Percentiles rank a stretch among this genome's conserved stretches.
These are phyloP conservation scores for Pseudochaenichthys georgianus DNA, from an alignment of 2,797 vertebrate species.

Conservation along the genomic window DNA sequence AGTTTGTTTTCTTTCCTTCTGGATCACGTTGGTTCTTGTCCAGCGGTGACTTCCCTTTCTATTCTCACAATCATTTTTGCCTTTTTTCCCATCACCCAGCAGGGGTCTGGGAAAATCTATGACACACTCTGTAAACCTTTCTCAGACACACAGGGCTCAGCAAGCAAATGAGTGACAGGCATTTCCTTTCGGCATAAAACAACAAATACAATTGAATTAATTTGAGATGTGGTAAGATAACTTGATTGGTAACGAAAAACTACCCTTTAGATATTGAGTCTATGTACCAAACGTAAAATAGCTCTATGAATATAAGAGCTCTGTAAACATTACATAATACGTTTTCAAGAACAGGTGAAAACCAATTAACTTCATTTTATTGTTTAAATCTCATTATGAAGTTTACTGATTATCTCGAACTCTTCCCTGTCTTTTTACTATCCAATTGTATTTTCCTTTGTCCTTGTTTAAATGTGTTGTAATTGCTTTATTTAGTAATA, in stretches of 20 bases:
- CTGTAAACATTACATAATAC: no score
- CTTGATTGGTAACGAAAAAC: background rate
- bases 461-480: no score
- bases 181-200: conserved; percentile 71
- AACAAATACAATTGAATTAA: conserved; percentile 55
- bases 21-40: conserved; percentile 42
- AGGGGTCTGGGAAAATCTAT: conserved; percentile 79
- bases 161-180: conserved; percentile 52
- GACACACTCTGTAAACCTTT: conserved; percentile 70
- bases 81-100: conserved; percentile 67
- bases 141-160: conserved; percentile 50
- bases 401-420: no score
- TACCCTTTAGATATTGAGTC: no score
- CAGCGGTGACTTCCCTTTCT: conserved; percentile 60
- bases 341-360: no score
- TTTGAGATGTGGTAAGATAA: conserved; percentile 5
- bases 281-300: no score
- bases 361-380: no score
- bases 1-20: conserved; percentile 52
- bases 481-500: no score
- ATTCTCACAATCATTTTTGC: conserved; percentile 56
- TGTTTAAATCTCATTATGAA: no score
- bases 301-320: background rate
- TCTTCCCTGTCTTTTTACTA: no score
- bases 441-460: no score